Base-by-base conservation (phyloP, 1,140 invertebrate species). In the Caenorhabditis tropicalis region DNA sequence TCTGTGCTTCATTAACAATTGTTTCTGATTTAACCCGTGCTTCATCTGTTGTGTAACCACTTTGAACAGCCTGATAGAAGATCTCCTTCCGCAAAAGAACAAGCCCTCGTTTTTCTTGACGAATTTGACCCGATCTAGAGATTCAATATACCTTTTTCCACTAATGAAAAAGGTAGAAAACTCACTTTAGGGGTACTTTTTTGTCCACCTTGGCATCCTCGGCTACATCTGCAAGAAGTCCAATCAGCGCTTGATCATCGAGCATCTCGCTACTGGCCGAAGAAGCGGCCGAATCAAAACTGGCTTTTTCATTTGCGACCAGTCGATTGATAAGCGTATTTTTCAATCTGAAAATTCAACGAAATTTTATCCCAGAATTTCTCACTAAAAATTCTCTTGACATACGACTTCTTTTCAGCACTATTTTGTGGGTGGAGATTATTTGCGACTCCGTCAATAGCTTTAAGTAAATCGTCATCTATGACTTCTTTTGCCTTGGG, bases 41-140 rank as follows among this genome's bases (percentile, higher is more conserved):
- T 82, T 88, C 87, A 39, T 46, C 74, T 24, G 87, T 70, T 12
- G 49, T 48, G 15, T 48, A 84, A 24, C 87, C 87, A 31, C 80
- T 85, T 29, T 88, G 87, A 33, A 82, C 43, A 46, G 87, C 85
- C 53, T 87, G 82, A 80, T 86, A 86, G 51, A 87, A 84, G 29
- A 87, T 86, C 49, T 87, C 87, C 58, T 85, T 84, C 48, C 82
- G 70, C 15, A 82, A 81, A 49, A 86, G 51, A 39, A 81, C 82
- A 51, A 83, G 74, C 19, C 70, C 82, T 70, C 48, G 36, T 58
- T 33, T 60, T 27, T 81, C 65, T 48, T 80, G 43, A n/a, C 80
- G 81, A 48, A 49, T 15, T 36, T 74, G 31, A 39, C 27, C 60
- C 1, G 65, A 29, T 15, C 80, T 85, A 36, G 53, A 74, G 43